Conservation (phyloP, 1,140 invertebrate genomes). For the Micrasema longulum region DNA sequence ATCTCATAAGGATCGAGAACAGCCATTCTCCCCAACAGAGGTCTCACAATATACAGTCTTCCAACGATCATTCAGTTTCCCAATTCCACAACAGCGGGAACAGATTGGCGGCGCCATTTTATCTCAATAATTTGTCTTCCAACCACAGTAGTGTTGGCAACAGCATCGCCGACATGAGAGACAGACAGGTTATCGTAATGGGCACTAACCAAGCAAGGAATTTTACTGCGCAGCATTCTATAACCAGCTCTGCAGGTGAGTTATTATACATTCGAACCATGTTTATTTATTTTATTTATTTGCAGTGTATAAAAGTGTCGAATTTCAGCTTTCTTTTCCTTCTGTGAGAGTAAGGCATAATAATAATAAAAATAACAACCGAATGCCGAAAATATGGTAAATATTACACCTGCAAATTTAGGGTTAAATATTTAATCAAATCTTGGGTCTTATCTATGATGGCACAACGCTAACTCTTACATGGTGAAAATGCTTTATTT, state of each 20-base stretch:
- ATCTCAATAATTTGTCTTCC: conserved; percentile 46
- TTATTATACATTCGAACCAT: no score
- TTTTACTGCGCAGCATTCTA: conserved; percentile 52
- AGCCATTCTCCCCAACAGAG: conserved; percentile 45
- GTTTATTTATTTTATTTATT: no score
- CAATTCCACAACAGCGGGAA: conserved; percentile 44
- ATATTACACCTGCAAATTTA: no score
- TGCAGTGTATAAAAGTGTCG: no score
- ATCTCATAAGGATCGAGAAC: conserved; percentile 45
- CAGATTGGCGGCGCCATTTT: conserved; percentile 46
- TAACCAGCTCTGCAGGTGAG: conserved; percentile 49
- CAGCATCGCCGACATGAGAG: conserved; percentile 51
- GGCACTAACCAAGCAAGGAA: conserved; percentile 48
- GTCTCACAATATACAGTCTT: conserved; percentile 15
- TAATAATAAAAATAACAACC: no score
- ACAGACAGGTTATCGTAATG: conserved; percentile 52
- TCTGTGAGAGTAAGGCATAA: no score
- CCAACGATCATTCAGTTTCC: conserved; percentile 28
- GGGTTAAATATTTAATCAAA: no score
- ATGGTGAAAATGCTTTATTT: no score
- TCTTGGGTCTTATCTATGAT: no score
- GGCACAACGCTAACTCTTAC: no score
- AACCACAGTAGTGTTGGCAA: conserved; percentile 43
- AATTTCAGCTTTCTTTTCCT: no score
- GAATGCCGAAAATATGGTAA: no score